These are phyloP conservation scores for Aethina tumida DNA, from an alignment of 1,140 invertebrate species.

Conservation along the genomic window DNA sequence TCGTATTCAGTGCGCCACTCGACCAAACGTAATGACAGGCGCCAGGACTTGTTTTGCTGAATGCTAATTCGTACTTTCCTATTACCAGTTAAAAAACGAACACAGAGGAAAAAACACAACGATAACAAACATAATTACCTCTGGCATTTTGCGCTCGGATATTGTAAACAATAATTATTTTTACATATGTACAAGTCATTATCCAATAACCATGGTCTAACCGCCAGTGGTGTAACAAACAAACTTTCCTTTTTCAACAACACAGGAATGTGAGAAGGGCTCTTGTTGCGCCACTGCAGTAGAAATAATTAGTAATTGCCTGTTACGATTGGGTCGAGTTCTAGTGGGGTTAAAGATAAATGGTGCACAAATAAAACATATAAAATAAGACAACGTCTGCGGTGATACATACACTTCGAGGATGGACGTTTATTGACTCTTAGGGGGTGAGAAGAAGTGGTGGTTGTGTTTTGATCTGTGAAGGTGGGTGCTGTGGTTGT, in stretches of 20 bases:
- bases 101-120: neutral
- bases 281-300: neutral
- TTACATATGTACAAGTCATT: no score
- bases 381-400: conserved; percentile 4
- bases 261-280: neutral
- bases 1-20: no score
- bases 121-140: neutral
- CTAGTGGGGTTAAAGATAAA: neutral
- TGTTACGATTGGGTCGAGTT: neutral
- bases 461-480: conserved; percentile 6
- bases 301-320: conserved; percentile 5
- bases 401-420: conserved; percentile 31
- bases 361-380: neutral
- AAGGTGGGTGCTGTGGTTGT: conserved; percentile 13
- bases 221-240: neutral
- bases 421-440: conserved; percentile 25
- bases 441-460: conserved; percentile 18
- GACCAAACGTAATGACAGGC: no score
- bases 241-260: neutral
- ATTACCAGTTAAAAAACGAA: neutral
- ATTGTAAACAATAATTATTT: no score
- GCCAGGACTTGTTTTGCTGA: no score
- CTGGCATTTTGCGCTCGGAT: no score
- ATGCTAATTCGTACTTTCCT: no score
- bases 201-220: no score